These are phyloP conservation scores for Brachionus koreanus DNA, from an alignment of 1,140 invertebrate species.

Conservation along the genomic window DNA sequence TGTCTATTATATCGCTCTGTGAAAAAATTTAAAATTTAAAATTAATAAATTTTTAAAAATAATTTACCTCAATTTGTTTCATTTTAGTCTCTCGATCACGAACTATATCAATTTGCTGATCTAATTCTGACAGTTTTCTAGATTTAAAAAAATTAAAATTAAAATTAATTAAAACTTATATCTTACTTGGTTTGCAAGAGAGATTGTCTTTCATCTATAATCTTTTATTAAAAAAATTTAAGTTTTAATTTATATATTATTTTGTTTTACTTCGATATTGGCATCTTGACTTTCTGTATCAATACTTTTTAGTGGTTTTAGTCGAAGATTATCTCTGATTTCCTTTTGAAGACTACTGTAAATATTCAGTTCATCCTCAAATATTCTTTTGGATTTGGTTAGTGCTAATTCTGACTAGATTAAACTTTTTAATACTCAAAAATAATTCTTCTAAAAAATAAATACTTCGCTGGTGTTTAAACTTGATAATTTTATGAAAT, in stretches of 20 bases:
- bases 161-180: neutral
- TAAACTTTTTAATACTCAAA: neutral
- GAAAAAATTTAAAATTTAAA: neutral
- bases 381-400: conserved; percentile 33
- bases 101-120: conserved; percentile 11
- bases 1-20: conserved; percentile 37
- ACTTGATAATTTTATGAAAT: conserved; percentile 3
- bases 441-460: neutral
- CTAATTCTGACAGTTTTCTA: conserved; percentile 7
- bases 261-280: neutral
- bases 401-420: conserved; percentile 21
- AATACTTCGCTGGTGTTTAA: conserved; percentile 6
- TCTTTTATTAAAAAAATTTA: neutral
- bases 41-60: neutral
- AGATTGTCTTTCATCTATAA: neutral
- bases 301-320: neutral
- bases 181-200: conserved; percentile 14
- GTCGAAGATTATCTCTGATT: neutral
- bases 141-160: neutral
- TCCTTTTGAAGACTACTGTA: conserved; percentile 26
- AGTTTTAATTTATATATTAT: neutral
- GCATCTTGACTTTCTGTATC: neutral
- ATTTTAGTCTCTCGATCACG: conserved; percentile 19
- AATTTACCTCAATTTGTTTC: conserved; percentile 24
- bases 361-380: conserved; percentile 7